phyloP scores from a whole-genome alignment of 2,113 vertebrate species.

The Pelmatolapia mariae region DNA sequence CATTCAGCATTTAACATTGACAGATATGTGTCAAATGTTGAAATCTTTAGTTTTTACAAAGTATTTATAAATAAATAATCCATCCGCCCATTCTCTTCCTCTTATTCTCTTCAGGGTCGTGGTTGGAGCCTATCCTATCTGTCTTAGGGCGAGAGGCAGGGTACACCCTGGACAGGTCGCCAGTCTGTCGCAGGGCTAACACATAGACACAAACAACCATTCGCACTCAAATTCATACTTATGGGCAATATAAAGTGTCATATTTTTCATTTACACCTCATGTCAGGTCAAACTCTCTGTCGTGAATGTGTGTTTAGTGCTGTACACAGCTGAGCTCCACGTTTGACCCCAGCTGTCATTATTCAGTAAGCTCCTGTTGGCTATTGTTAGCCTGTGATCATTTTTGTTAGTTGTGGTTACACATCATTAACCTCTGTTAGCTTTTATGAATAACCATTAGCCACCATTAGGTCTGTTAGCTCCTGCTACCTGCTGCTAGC shows the following conservation, averaged over 20 bases:
- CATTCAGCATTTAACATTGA: background rate
- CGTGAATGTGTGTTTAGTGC: background rate
- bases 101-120: background rate
- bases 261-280: rapidly evolving
- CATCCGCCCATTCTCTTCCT: background rate
- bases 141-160: background rate
- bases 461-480: background rate
- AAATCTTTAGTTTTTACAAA: background rate
- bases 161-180: background rate
- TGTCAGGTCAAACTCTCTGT: background rate
- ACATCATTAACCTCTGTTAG: background rate
- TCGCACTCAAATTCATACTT: background rate
- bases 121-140: rapidly evolving
- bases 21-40: background rate
- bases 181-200: background rate
- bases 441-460: background rate
- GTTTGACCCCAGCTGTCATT: background rate
- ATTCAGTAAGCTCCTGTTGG: rapidly evolving
- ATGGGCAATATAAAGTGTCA: background rate
- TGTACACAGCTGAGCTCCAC: too few species aligned
- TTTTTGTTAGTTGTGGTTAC: background rate
- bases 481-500: background rate
- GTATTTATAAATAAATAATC: background rate
- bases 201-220: background rate
- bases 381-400: background rate